A percentile compares a stretch with the other conserved stretches of the same genome.
These are phyloP conservation scores for Microcaecilia unicolor DNA, from an alignment of 2,797 vertebrate species.

Conservation along the genomic window DNA sequence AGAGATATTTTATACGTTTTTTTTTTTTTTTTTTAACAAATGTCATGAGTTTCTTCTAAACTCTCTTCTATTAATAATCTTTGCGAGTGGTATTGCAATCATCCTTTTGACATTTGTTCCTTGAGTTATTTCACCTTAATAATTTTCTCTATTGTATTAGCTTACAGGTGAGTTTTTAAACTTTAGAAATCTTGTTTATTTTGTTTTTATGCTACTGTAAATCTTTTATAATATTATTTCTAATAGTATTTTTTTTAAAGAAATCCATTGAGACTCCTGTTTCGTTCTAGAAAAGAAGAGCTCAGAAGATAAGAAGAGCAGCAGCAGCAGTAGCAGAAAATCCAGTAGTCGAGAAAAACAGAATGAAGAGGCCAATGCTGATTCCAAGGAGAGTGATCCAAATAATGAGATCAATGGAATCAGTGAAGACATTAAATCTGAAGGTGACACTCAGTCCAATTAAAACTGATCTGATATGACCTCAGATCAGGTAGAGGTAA, in stretches of 20 bases:
- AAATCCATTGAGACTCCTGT: conserved; percentile 58
- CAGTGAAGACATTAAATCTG: conserved; percentile 96
- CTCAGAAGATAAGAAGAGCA: conserved; percentile 87
- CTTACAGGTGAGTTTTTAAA: no score
- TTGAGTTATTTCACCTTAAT: no score
- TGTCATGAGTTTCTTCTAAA: no score
- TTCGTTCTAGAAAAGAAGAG: conserved; percentile 79
- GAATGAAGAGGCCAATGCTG: conserved; percentile 74
- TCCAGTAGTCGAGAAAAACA: conserved; percentile 75
- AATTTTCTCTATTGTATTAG: no score
- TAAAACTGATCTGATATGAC: conserved; percentile 99
- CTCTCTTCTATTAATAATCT: no score
- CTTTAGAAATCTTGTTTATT: no score
- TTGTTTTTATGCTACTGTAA: conserved; percentile 3
- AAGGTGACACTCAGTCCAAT: conserved; percentile 99
- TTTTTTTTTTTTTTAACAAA: no score
- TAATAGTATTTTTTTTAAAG: conserved; percentile 53
- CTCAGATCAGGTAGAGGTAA: conserved; percentile 98
- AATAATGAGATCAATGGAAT: conserved; percentile 93
- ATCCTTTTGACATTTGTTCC: no score
- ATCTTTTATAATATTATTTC: no score
- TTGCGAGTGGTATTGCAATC: no score
- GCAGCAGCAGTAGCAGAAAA: no score
- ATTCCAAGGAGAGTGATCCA: conserved; percentile 82
- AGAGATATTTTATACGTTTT: no score